Conservation (phyloP, 2,797 vertebrate species). For the Thalassophryne amazonica region DNA sequence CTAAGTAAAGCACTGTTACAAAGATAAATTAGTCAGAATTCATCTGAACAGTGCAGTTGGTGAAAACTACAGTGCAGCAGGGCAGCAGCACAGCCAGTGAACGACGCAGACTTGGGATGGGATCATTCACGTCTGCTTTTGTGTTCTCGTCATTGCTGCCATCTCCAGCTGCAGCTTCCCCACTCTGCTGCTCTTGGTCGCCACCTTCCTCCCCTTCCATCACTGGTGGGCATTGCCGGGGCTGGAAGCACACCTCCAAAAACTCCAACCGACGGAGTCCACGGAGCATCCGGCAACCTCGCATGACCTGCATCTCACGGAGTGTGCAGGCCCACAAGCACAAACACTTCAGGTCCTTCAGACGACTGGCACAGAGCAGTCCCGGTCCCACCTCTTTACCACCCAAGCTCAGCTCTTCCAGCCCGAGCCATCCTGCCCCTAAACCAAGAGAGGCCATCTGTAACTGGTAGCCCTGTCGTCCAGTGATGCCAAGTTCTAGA, state of each 20-base stretch:
- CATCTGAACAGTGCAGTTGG: conserved; percentile 70
- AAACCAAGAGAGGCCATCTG: conserved; percentile 80
- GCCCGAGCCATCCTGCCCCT: conserved; percentile 75
- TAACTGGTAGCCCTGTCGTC: conserved; percentile 69
- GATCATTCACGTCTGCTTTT: conserved; percentile 54
- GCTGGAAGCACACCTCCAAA: conserved; percentile 73
- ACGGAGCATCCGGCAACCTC: conserved; percentile 73
- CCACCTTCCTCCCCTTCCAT: conserved; percentile 50
- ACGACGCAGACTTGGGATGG: conserved; percentile 67
- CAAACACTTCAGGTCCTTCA: conserved; percentile 73
- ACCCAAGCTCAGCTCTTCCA: conserved; percentile 76
- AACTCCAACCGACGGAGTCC: conserved; percentile 74
- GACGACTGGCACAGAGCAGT: conserved; percentile 72
- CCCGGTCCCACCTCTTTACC: conserved; percentile 79
- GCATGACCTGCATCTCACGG: conserved; percentile 71
- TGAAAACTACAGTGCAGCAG: conserved; percentile 71
- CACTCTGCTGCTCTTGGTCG: conserved; percentile 41
- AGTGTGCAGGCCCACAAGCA: conserved; percentile 74
- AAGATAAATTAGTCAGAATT: conserved; percentile 67
- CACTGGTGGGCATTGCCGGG: conserved; percentile 51
- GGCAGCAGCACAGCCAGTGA: conserved; percentile 71
- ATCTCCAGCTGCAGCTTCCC: conserved; percentile 36
- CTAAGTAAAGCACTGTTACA: too few relatives aligned
- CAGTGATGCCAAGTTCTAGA: conserved; percentile 75
- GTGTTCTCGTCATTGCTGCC: conserved; percentile 46